phyloP scores from a whole-genome alignment of 2,113 vertebrate genomes.

The Gracilinanus agilis region DNA sequence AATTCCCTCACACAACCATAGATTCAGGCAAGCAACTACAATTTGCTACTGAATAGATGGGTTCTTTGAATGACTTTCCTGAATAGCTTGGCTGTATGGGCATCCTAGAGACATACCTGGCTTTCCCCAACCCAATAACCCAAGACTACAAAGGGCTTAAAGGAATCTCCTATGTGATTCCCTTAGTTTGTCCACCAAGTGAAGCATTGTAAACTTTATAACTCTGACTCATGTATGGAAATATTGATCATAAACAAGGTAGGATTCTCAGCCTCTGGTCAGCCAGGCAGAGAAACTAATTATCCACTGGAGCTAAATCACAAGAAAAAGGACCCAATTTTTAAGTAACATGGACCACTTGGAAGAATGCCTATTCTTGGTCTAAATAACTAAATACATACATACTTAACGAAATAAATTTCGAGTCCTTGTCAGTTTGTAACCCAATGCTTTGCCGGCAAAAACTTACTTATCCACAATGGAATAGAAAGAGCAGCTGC shows the following conservation, averaged over 20 bases:
- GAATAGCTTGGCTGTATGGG: slow-evolving; percentile 2
- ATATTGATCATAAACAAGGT: slow-evolving; percentile 69
- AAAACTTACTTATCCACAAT: background rate
- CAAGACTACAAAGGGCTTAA: slow-evolving; percentile 25
- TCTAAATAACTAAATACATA: slow-evolving; percentile 63
- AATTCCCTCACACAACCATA: slow-evolving; percentile 41
- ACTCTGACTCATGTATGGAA: slow-evolving; percentile 62
- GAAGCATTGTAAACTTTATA: slow-evolving; percentile 62
- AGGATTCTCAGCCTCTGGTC: slow-evolving; percentile 63
- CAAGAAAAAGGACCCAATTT: slow-evolving; percentile 73
- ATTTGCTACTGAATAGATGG: slow-evolving; percentile 34
- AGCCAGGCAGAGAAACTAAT: slow-evolving; percentile 82
- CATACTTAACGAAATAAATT: slow-evolving; percentile 68
- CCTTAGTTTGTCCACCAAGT: slow-evolving; percentile 38
- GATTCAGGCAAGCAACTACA: slow-evolving; percentile 47
- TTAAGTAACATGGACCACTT: slow-evolving; percentile 68
- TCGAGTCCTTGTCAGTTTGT: slow-evolving; percentile 64
- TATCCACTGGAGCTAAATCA: slow-evolving; percentile 83
- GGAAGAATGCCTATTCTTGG: slow-evolving; percentile 25
- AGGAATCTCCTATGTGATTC: background rate
- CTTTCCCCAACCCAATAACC: slow-evolving; percentile 20
- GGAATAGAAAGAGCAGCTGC: background rate
- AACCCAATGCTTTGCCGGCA: slow-evolving; percentile 45
- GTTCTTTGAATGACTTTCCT: background rate
- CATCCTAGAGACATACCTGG: background rate